phyloP scores from a whole-genome alignment of 1,140 invertebrate genomes.

The Euwallacea fornicatus region DNA sequence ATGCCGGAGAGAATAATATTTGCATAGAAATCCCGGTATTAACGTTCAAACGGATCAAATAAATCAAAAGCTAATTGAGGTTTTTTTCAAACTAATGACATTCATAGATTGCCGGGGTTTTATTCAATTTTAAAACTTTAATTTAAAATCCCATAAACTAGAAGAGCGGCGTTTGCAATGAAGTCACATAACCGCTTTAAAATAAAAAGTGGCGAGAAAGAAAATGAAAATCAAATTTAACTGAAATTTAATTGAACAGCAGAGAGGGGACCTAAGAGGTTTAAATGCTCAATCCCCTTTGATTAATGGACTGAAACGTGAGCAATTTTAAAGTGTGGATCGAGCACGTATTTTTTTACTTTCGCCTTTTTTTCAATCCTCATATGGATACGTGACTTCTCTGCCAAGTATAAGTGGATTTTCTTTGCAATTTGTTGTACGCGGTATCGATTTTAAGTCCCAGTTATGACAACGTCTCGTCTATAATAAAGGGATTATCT shows the following conservation, averaged over 20 bases:
- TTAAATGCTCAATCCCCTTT: constrained; percentile 20
- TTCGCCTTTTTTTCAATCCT: constrained; percentile 21
- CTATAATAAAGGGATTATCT: too few relatives aligned
- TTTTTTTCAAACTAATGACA: too few relatives aligned
- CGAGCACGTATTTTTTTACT: constrained; percentile 20
- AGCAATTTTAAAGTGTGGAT: constrained; percentile 26
- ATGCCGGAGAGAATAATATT: constrained; percentile 21
- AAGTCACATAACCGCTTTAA: too few relatives aligned
- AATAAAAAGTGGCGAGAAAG: background rate
- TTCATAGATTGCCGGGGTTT: too few relatives aligned
- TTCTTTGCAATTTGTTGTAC: constrained; percentile 13
- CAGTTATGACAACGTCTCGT: too few relatives aligned
- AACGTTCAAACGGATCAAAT: constrained; percentile 20
- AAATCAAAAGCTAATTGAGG: background rate
- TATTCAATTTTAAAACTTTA: too few relatives aligned
- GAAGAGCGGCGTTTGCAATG: too few relatives aligned
- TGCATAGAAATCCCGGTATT: constrained; percentile 26
- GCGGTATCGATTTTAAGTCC: too few relatives aligned
- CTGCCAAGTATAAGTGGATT: constrained; percentile 14
- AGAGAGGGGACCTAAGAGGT: constrained; percentile 20
- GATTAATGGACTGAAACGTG: constrained; percentile 33
- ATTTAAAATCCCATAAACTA: too few relatives aligned
- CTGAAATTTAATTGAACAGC: constrained; percentile 27
- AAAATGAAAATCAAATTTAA: constrained; percentile 24
- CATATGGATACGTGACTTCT: constrained; percentile 29